Conservation (phyloP, 2,797 vertebrate species). For the Chrysolophus pictus region DNA sequence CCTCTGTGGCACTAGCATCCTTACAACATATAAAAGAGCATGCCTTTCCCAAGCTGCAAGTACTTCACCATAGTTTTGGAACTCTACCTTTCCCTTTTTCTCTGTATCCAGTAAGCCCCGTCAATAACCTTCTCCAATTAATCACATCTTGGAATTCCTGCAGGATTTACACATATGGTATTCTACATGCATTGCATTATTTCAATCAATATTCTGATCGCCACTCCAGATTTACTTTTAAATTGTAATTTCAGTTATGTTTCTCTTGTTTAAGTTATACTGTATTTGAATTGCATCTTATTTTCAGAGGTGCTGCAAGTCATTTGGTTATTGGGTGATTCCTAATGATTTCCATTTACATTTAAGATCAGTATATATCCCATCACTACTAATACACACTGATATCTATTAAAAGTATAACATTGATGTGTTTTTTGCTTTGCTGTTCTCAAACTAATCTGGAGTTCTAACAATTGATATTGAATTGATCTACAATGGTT, state of each 20-base stretch:
- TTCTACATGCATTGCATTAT: neutral
- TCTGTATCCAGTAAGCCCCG: neutral
- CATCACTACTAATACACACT: neutral
- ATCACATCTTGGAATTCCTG: neutral
- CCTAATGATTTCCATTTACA: neutral
- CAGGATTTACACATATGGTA: neutral
- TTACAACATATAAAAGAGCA: neutral
- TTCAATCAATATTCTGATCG: neutral
- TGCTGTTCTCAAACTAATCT: neutral
- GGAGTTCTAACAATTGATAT: neutral
- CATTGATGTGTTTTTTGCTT: neutral
- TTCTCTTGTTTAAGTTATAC: conserved; percentile 2
- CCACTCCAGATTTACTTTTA: neutral
- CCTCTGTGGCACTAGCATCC: neutral
- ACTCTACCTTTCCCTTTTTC: neutral
- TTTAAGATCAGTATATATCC: neutral
- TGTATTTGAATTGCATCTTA: neutral
- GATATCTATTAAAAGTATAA: neutral
- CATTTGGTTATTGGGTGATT: neutral
- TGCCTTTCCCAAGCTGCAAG: neutral
- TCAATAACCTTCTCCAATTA: neutral
- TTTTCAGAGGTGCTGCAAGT: neutral
- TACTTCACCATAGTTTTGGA: neutral
- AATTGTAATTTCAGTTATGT: neutral
- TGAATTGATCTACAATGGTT: neutral